phyloP scores from a whole-genome alignment of 2,888 invertebrate species.

The Dione vanillae region DNA sequence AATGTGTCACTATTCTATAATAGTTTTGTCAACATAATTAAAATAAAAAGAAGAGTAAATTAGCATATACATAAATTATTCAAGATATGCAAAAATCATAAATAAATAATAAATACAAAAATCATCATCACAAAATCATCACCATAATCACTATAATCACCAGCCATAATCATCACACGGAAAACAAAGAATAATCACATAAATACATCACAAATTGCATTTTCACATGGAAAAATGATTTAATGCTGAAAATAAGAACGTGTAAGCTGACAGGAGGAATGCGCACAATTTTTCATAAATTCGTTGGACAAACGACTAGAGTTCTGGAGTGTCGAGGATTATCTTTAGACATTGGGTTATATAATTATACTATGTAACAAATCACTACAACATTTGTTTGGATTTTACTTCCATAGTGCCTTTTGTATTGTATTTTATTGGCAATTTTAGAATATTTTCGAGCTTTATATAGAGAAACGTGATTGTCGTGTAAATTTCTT shows the following conservation, averaged over 20 bases:
- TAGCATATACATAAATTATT: no score
- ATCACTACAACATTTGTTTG: slow-evolving; percentile 16
- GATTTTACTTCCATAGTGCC: neutral
- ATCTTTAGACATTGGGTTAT: slow-evolving; percentile 37
- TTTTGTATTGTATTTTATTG: neutral
- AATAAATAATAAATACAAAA: no score
- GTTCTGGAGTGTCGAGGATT: slow-evolving; percentile 40
- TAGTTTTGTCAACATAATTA: no score
- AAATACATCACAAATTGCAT: neutral
- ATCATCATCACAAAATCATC: neutral
- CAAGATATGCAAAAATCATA: no score
- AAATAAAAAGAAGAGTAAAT: no score
- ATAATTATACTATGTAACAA: slow-evolving; percentile 7
- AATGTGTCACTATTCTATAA: no score
- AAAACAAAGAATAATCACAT: neutral
- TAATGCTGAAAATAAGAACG: slow-evolving; percentile 18
- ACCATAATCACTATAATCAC: neutral
- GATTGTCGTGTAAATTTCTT: no score
- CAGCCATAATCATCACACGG: neutral
- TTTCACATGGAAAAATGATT: slow-evolving; percentile 20
- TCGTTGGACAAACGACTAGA: slow-evolving; percentile 34
- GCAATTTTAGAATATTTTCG: no score
- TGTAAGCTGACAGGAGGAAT: slow-evolving; percentile 26
- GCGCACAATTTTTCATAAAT: slow-evolving; percentile 36
- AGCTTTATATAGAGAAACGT: no score